Base-by-base conservation (phyloP, 2,888 invertebrate species). In the Andrena flavipes region DNA sequence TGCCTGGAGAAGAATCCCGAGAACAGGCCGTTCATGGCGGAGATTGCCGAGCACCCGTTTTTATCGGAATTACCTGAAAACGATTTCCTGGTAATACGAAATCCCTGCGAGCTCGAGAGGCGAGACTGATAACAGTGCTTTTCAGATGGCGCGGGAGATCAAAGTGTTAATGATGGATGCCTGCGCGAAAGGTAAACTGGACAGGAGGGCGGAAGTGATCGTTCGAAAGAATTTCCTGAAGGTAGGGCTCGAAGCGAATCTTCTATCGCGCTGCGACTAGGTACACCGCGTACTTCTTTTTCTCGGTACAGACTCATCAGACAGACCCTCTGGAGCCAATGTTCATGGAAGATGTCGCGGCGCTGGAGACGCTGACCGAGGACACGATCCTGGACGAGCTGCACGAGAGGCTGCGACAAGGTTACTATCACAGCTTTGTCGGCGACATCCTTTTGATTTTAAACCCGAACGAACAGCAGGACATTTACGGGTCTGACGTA, bases 1-100 rank as follows among this genome's bases (percentile, higher is more conserved):
- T 98, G 98, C 91, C 95, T 98, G 70, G 97, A 97, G 89, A 98
- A 98, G 92, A 97, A 97, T 94, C 96, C 97, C 0, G 98, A 98
- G 90, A 97, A 98, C 93, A 95, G 98, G 20, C 98, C 98, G 0
- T 97, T 96, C 94, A 96, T 97, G 94, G 94, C 96, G 87, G 98
- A 98, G 94, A 95, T 98, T 80, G 94, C 96, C 83, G 97, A 97
- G 87, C 98, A 98, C 95, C 98, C 98, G 0, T 98, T 98, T 90
- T 94, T 98, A 81, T 95, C 96, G 62, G 95, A 96, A 82, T 95
- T 97, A 16, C 97, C 97, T 1, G 97, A 97, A 90, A 97, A 97
- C 91, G 97, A 97, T 91, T 96, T 96, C 88, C 96, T 97, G 92
- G 97, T 97, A 95, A 95, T 95, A 92, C 5, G 13, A 3, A 3